Percentiles rank a stretch among this genome's conserved stretches.
Evolutionary conservation across 1,140 invertebrate species (phyloP).

Genomic region (Scaptomyza hsui): DNA sequence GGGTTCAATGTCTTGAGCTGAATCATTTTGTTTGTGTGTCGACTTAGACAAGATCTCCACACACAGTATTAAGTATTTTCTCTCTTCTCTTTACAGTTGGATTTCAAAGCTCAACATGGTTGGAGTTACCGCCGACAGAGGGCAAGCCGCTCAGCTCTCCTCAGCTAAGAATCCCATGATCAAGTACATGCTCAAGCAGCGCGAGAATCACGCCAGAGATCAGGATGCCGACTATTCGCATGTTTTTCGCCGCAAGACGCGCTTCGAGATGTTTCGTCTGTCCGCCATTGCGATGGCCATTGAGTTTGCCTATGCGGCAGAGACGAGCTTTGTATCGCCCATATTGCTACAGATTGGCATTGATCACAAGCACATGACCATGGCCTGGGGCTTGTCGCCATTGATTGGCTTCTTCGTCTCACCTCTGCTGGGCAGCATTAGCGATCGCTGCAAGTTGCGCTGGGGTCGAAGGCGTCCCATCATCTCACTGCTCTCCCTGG

Average conservation of each 20-base stretch:
- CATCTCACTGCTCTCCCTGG: conserved; percentile 90
- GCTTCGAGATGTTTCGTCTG: conserved; percentile 89
- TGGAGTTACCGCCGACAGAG: conserved; percentile 58
- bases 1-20: conserved; percentile 66
- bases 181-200: conserved; percentile 76
- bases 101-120: conserved; percentile 58
- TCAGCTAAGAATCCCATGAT: conserved; percentile 78
- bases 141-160: conserved; percentile 57
- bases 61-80: background rate
- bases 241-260: conserved; percentile 86
- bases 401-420: conserved; percentile 92
- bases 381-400: conserved; percentile 93
- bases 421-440: conserved; percentile 91
- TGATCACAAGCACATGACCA: conserved; percentile 89
- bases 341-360: conserved; percentile 92
- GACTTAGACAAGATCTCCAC: background rate
- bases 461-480: conserved; percentile 91
- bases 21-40: conserved; percentile 32
- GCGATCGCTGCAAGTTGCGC: conserved; percentile 89
- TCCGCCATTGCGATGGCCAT: conserved; percentile 94
- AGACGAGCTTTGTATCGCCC: conserved; percentile 94
- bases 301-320: conserved; percentile 94
- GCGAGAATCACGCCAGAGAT: conserved; percentile 74
- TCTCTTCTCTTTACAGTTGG: conserved; percentile 15
- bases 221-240: conserved; percentile 84